phyloP scores from a whole-genome alignment of 2,797 vertebrate genomes.

The Thripadectes ignobilis region DNA sequence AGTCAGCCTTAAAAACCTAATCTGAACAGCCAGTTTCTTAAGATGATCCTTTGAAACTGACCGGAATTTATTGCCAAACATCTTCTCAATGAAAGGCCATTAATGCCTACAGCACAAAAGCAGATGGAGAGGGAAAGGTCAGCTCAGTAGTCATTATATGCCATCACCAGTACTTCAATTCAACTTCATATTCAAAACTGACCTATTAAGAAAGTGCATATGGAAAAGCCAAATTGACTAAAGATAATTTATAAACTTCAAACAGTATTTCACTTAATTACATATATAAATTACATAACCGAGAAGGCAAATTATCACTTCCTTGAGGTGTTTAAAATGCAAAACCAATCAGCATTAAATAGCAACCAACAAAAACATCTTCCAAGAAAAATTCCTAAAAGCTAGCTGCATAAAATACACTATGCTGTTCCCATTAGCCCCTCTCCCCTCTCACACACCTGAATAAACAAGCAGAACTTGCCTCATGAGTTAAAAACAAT shows the following conservation, averaged over 20 bases:
- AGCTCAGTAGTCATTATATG: background rate
- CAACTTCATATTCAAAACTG: background rate
- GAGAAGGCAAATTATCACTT: background rate
- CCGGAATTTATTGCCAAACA: background rate
- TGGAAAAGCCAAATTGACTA: background rate
- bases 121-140: background rate
- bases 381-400: background rate
- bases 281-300: background rate
- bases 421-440: background rate
- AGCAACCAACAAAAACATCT: background rate
- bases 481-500: background rate
- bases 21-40: background rate
- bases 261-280: slow-evolving; percentile 1
- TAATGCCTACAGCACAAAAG: background rate
- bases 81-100: background rate
- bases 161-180: background rate
- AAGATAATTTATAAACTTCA: background rate
- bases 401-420: background rate
- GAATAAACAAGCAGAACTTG: background rate
- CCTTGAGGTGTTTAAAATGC: background rate
- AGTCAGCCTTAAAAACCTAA: background rate
- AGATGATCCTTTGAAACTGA: background rate
- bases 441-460: background rate
- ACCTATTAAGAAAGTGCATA: background rate
- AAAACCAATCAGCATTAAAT: background rate